Evolutionary conservation across 2,113 vertebrate species (phyloP), one percentile per base, ranked within the genome.

Genomic region (Isurus oxyrinchus): DNA sequence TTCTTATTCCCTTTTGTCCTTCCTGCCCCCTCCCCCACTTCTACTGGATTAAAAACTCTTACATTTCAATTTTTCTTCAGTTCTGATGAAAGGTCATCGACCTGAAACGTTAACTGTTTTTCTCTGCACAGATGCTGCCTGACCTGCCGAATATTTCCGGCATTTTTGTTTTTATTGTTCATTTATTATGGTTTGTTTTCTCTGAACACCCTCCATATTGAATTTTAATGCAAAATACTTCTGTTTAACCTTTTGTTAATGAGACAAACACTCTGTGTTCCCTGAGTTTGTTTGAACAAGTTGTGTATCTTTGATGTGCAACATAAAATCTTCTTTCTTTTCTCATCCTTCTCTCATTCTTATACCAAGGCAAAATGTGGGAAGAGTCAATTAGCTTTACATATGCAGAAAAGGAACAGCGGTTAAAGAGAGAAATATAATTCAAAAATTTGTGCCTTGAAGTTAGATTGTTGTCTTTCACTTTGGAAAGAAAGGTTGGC

Each of bases 251-350:
- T 35, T 93, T 93, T 61, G 88, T 61, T 16, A 93, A 61, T 61
- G 88, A 93, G 55, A 93, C 90, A 61, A 66, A 94, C 90, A 94
- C 90, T 94, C 59, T 49, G 44, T 94, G 90, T 94, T 94, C 90
- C 87, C 59, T 40, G 61, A 94, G 35, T 66, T 40, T 94, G 90
- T 94, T 63, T 94, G 90, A 94, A 94, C 90, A 94, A 94, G 59
- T 63, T 94, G 90, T 90, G 88, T 93, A 61, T 61, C 57, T 93
- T 59, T n/a, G 88, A 61, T 21, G 57, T 94, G 90, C 59, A 94
- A 63, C 40, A 63, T 94, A 40, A 94, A 94, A 66, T 94, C 35
- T 88, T 88, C 49, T 94, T 94, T 63, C 90, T 63, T 63, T 94
- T 61, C n/a, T 57, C n/a, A 19, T 10, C 61, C 57, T 93, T 93